Evolutionary conservation across 2,888 invertebrate species (phyloP).

Genomic region (Steinernema carpocapsae): DNA sequence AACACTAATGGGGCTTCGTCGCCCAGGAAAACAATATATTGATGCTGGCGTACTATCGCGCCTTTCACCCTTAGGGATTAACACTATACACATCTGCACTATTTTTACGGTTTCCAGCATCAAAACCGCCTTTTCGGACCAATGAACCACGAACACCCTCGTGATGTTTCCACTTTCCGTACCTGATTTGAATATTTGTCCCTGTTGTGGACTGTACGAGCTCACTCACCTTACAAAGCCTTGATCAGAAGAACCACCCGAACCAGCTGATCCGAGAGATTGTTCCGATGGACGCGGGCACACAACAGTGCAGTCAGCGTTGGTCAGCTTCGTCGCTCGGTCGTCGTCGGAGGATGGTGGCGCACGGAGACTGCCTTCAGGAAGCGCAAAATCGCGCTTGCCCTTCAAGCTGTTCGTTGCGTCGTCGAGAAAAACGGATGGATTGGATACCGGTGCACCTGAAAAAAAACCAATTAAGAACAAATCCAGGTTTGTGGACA

Average conservation of each 20-base stretch:
- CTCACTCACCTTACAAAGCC: slow-evolving; percentile 26
- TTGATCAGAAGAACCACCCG: slow-evolving; percentile 24
- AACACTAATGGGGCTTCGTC: neutral
- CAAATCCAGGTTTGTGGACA: too few relatives aligned
- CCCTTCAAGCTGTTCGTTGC: slow-evolving; percentile 28
- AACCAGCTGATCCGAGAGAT: slow-evolving; percentile 31
- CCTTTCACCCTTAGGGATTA: neutral
- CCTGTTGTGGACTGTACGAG: neutral
- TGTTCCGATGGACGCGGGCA: slow-evolving; percentile 2
- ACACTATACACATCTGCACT: neutral
- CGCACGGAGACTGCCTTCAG: slow-evolving; percentile 32
- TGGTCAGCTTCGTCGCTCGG: neutral
- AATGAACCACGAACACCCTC: neutral
- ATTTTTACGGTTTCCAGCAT: neutral
- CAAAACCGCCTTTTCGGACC: neutral
- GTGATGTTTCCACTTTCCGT: too few relatives aligned
- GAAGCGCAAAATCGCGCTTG: slow-evolving; percentile 29
- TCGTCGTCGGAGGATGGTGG: slow-evolving; percentile 22
- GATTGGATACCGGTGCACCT: slow-evolving; percentile 31
- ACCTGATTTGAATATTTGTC: neutral
- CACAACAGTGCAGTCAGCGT: neutral
- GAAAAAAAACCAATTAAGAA: neutral
- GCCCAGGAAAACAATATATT: slow-evolving; percentile 12
- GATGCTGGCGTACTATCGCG: neutral
- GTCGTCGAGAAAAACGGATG: slow-evolving; percentile 29